Conservation (phyloP, 1,140 invertebrate species). For the Bradysia coprophila region DNA sequence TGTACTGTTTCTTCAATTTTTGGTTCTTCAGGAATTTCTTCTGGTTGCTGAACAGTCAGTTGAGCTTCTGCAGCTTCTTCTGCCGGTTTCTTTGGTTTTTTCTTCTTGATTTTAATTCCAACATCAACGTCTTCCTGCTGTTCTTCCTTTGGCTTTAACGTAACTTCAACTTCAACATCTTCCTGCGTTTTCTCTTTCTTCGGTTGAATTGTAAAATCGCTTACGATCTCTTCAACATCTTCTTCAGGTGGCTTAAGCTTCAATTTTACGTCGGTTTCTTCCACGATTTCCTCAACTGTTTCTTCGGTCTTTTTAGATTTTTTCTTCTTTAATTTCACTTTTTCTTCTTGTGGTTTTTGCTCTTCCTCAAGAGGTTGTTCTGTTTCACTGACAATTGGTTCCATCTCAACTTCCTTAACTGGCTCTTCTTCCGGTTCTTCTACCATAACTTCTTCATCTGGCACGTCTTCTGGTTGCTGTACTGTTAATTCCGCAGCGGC, state of each 20-base stretch:
- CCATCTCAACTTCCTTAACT: too few species aligned
- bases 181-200: slow-evolving; percentile 15
- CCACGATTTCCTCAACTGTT: slow-evolving; percentile 7
- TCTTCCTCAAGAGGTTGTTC: too few species aligned
- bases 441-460: neutral
- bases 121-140: slow-evolving; percentile 17
- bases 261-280: slow-evolving; percentile 8
- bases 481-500: slow-evolving; percentile 16
- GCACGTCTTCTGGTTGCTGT: slow-evolving; percentile 7
- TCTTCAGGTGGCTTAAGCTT: slow-evolving; percentile 8
- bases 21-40: slow-evolving; percentile 7
- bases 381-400: too few species aligned
- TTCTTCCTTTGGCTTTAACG: slow-evolving; percentile 10
- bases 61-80: slow-evolving; percentile 12
- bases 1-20: neutral
- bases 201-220: slow-evolving; percentile 13
- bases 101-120: slow-evolving; percentile 13
- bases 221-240: slow-evolving; percentile 14
- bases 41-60: slow-evolving; percentile 12
- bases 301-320: slow-evolving; percentile 6
- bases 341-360: slow-evolving; percentile 9
- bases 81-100: slow-evolving; percentile 15
- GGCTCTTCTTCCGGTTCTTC: slow-evolving; percentile 3
- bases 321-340: too few species aligned
- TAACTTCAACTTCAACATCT: slow-evolving; percentile 14